Base-by-base conservation (phyloP, 1,140 invertebrate genomes). In the Mactra quadrangularis region DNA sequence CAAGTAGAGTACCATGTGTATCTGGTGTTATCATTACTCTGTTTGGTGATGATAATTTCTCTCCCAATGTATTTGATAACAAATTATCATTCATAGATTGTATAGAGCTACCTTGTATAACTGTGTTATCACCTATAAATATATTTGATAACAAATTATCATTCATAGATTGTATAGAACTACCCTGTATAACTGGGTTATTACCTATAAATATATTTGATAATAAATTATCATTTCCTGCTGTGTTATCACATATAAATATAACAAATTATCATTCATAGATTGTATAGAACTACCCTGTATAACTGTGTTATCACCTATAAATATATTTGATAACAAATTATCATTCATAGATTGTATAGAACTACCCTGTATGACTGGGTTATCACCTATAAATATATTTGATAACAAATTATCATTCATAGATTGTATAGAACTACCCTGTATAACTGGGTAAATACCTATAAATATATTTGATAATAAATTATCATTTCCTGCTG, bases 1-100 rank as follows among this genome's bases (percentile, higher is more conserved):
- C 88, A 35, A 92, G 87, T 11, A 95, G 82, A 25, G 90, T 91
- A 29, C 94, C 94, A 85, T 94, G 95, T 0, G 90, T 89, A 41
- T 91, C 87, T 50, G 92, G 87, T 15, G 92, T 92, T 0, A 91
- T 87, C 7, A 95, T 52, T 7, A 95, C 41, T 86, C 95, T 90
- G 82, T 94, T 95, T 0, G 94, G 93, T 29, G 92, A 90, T 45
- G 91, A 88, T 13, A 94, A 93, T 53, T 93, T 92, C 70, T 94
- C 89, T 2, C 89, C 70, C 6, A 93, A 62, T 13, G 87, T 86
- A 35, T 85, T 68, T 64, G 86, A 90, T 38, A 92, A 60, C 0
- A 85, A 17, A 19, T 55, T 33, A 70, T 90, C 89, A 74, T 27
- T 81, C 47, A 92, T 86, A 1, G 87, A 87, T 25, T 77, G 25